These are phyloP conservation scores for Xestobium rufovillosum DNA, from an alignment of 2,888 invertebrate species.

Conservation along the genomic window DNA sequence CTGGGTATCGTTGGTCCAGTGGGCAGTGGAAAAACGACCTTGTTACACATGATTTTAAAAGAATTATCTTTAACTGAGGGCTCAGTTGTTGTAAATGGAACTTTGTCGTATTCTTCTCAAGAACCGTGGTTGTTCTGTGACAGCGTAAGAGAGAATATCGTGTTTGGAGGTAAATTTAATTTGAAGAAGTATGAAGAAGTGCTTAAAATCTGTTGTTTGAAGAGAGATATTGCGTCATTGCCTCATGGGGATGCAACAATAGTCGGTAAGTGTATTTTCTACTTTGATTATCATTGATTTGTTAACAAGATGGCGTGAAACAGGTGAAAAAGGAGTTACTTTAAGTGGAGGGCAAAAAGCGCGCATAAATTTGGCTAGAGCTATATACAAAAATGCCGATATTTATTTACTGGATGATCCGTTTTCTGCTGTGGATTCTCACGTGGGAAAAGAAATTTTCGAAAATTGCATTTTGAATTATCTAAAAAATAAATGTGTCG, in stretches of 20 bases:
- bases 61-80: constrained; percentile 13
- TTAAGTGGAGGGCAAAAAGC: constrained; percentile 83
- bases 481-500: constrained; percentile 52
- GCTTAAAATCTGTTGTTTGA: too few relatives aligned
- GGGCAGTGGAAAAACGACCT: constrained; percentile 21
- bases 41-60: constrained; percentile 18
- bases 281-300: too few relatives aligned
- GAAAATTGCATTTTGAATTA: constrained; percentile 60
- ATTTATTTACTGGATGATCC: constrained; percentile 77
- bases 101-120: constrained; percentile 18
- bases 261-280: too few relatives aligned
- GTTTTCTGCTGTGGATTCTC: constrained; percentile 71
- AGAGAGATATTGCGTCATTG: too few relatives aligned
- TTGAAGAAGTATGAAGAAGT: too few relatives aligned
- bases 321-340: constrained; percentile 70
- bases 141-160: constrained; percentile 18
- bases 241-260: too few relatives aligned
- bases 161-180: constrained; percentile 39
- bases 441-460: constrained; percentile 66
- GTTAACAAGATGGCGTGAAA: too few relatives aligned
- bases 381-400: constrained; percentile 69
- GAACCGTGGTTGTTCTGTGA: constrained; percentile 22
- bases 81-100: constrained; percentile 13
- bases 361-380: constrained; percentile 69
- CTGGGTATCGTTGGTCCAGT: constrained; percentile 28